Evolutionary conservation across 2,113 vertebrate species (phyloP).

Genomic region (Gorsachius goisagi): DNA sequence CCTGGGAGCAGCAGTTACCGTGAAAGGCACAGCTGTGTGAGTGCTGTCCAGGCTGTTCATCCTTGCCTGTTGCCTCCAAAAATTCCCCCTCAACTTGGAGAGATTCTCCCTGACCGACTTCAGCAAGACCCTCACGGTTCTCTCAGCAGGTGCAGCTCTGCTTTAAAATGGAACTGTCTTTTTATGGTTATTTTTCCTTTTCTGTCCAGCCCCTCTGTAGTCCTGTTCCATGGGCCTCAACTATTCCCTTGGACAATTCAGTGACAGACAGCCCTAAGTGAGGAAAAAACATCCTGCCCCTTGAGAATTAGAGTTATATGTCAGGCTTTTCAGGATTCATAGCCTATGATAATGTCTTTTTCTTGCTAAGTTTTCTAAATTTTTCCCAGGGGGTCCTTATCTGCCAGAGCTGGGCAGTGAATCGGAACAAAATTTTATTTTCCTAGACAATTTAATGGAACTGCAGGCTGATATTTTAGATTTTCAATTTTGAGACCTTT

Average conservation of each 20-base stretch:
- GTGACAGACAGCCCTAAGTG: not conserved
- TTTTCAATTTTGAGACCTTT: not conserved
- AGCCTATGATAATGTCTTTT: not conserved
- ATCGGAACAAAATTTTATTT: slow-evolving; percentile 9
- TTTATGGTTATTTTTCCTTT: not conserved
- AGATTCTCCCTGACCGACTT: rapidly evolving
- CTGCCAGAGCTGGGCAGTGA: not conserved
- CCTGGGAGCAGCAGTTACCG: not conserved
- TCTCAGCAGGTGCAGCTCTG: not conserved
- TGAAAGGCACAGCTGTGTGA: not conserved
- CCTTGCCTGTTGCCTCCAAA: not conserved
- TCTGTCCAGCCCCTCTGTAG: not conserved
- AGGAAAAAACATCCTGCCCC: not conserved
- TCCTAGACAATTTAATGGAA: not conserved
- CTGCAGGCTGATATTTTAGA: not conserved
- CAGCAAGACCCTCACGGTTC: not conserved
- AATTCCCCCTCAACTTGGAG: not conserved
- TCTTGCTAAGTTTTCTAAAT: not conserved
- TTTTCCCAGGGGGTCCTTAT: not conserved
- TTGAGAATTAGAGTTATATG: not conserved
- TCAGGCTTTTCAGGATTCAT: not conserved
- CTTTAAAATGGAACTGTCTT: not conserved
- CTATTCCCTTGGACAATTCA: not conserved
- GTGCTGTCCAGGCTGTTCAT: not conserved
- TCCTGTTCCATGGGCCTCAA: not conserved